These are phyloP conservation scores for Listronotus oregonensis DNA, from an alignment of 1,140 invertebrate genomes.

Conservation along the genomic window DNA sequence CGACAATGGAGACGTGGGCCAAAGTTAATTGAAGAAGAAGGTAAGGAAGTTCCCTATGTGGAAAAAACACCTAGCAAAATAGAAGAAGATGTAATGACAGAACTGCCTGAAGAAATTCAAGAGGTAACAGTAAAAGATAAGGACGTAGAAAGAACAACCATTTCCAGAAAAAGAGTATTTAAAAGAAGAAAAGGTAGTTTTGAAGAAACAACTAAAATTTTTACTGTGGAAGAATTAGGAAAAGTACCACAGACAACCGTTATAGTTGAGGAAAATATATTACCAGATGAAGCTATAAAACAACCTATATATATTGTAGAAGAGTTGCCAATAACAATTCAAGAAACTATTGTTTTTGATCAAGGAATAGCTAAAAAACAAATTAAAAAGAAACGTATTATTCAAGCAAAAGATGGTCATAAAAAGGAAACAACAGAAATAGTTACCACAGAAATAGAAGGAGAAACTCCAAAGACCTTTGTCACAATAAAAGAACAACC, in stretches of 20 bases:
- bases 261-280: constrained; percentile 40
- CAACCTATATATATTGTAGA: constrained; percentile 35
- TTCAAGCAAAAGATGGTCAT: constrained; percentile 51
- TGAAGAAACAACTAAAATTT: constrained; percentile 50
- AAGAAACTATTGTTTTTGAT: constrained; percentile 44
- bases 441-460: constrained; percentile 53
- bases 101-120: constrained; percentile 51
- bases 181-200: constrained; percentile 51
- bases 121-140: constrained; percentile 55
- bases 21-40: neutral
- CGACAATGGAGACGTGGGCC: constrained; percentile 44
- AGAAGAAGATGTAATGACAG: constrained; percentile 24
- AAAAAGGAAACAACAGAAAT: constrained; percentile 52
- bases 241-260: constrained; percentile 43
- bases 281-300: constrained; percentile 39
- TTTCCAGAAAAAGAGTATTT: constrained; percentile 41
- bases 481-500: constrained; percentile 49
- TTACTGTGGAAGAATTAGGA: constrained; percentile 49
- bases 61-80: neutral
- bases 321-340: constrained; percentile 35
- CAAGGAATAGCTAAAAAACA: constrained; percentile 45
- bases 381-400: constrained; percentile 48
- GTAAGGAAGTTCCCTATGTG: too few species aligned
- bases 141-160: constrained; percentile 40
- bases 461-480: constrained; percentile 48